phyloP scores from a whole-genome alignment of 2,888 invertebrate species.

The Ormyrus nitidulus region DNA sequence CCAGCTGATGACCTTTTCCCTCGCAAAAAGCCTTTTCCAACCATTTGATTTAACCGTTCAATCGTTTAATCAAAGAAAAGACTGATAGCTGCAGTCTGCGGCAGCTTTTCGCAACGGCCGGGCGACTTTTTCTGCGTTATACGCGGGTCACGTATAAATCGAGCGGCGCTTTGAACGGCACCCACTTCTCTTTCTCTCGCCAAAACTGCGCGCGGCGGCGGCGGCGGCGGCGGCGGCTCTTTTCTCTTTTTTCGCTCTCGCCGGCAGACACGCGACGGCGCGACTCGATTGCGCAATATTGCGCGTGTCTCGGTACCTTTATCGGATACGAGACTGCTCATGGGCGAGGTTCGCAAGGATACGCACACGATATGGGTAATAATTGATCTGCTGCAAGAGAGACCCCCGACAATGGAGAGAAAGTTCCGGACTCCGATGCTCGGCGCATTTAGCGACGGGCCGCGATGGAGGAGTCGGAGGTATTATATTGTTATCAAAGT shows the following conservation, averaged over 20 bases:
- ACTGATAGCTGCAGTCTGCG: too few relatives aligned
- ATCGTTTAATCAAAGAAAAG: too few relatives aligned
- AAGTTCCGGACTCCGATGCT: neutral
- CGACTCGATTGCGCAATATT: neutral
- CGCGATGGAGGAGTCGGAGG: neutral
- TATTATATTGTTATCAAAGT: neutral
- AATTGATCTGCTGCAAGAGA: slow-evolving; percentile 1
- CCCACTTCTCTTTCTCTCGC: too few relatives aligned
- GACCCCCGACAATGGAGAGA: slow-evolving; percentile 26
- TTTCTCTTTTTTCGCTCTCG: neutral
- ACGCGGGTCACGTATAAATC: too few relatives aligned
- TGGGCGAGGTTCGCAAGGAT: neutral
- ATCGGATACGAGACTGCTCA: neutral
- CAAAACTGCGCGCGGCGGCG: too few relatives aligned
- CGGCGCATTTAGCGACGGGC: neutral
- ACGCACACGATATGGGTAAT: neutral
- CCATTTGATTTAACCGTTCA: too few relatives aligned
- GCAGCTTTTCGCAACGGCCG: too few relatives aligned
- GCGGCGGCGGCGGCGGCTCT: too few relatives aligned
- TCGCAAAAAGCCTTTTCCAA: too few relatives aligned
- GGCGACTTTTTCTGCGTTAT: too few relatives aligned
- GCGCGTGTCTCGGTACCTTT: neutral
- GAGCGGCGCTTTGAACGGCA: too few relatives aligned
- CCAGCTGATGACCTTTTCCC: too few relatives aligned
- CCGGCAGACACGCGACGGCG: neutral